Evolutionary conservation across 2,888 invertebrate species (phyloP), one percentile per base, ranked within the genome.

Genomic region (Cacoxenus indagator): DNA sequence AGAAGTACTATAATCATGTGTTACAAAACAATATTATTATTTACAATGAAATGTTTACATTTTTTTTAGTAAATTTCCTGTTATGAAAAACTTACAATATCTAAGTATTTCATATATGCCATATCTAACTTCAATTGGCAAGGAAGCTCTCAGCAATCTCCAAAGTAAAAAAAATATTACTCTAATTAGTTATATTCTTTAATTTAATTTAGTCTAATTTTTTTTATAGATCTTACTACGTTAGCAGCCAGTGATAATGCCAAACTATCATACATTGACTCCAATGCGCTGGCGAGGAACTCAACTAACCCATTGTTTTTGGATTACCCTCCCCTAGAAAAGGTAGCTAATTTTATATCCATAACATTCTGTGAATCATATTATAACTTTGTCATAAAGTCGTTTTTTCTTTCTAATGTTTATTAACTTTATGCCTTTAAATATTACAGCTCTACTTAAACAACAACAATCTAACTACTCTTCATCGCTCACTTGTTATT

Each of bases 41-140:
- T 43, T 55, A 43, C 8, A 22, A 37, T 31, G 14, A 17, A 11
- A 19, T 54, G 11, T 6, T 22, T 19, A 62, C 4, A 37, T 27
- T 31, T 0, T 31, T 89, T 88, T n/a, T 82, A 92, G 92, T 19
- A 90, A 91, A 4, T 94, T 95, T 84, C 93, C 94, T 0, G 81
- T 80, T 0, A 89, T 95, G 67, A 86, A 89, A 0, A 90, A 90
- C 5, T 85, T 96, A 19, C 89, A 90, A 79, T 90, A 91, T 62
- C 88, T 96, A 0, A 92, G 93, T 75, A 89, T 96, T 85, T 91
- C 92, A 64, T 90, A 92, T 73, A 93, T 94, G 91, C 88, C 90
- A 0, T 84, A 90, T 2, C 86, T 96, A 54, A 88, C 84, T 0
- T 84, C 84, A 31, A 91, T 96, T 31, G 91, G 90, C 8, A 83